phyloP scores from a whole-genome alignment of 1,140 invertebrate genomes.

The Ooceraea biroi region DNA sequence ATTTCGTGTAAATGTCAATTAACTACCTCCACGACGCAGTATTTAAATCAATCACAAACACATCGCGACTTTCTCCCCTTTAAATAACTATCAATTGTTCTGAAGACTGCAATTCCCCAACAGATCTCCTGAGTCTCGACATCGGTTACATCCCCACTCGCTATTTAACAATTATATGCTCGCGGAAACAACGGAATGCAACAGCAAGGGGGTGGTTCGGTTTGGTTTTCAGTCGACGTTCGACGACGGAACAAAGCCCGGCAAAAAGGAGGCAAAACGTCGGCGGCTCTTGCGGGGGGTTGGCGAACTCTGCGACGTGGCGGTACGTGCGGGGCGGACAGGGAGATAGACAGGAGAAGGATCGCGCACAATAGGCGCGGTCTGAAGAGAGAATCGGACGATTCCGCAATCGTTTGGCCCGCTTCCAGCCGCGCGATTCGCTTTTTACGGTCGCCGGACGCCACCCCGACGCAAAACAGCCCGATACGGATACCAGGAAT shows the following conservation, averaged over 20 bases:
- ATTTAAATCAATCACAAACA: neutral
- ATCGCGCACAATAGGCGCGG: conserved; percentile 21
- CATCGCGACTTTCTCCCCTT: neutral
- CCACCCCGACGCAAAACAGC: conserved; percentile 80
- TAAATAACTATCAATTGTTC: too few relatives aligned
- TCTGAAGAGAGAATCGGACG: conserved; percentile 70
- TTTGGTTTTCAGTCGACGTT: conserved; percentile 16
- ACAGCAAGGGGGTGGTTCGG: conserved; percentile 9
- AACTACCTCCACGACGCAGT: neutral
- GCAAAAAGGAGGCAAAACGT: conserved; percentile 29
- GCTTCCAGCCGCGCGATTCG: conserved; percentile 78
- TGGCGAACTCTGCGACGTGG: neutral
- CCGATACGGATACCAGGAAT: conserved; percentile 58
- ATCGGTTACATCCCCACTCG: conserved; percentile 6
- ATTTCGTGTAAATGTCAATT: neutral
- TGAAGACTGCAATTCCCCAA: too few relatives aligned
- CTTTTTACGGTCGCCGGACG: conserved; percentile 78
- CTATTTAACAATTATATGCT: conserved; percentile 55
- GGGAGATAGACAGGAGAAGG: conserved; percentile 6
- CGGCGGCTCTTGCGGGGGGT: neutral
- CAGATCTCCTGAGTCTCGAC: conserved; percentile 2
- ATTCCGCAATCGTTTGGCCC: conserved; percentile 82
- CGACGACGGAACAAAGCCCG: conserved; percentile 63
- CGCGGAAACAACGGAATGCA: neutral
- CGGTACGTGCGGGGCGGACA: neutral